Conservation (phyloP, 2,113 vertebrate species). For the Lagopus leucura region DNA sequence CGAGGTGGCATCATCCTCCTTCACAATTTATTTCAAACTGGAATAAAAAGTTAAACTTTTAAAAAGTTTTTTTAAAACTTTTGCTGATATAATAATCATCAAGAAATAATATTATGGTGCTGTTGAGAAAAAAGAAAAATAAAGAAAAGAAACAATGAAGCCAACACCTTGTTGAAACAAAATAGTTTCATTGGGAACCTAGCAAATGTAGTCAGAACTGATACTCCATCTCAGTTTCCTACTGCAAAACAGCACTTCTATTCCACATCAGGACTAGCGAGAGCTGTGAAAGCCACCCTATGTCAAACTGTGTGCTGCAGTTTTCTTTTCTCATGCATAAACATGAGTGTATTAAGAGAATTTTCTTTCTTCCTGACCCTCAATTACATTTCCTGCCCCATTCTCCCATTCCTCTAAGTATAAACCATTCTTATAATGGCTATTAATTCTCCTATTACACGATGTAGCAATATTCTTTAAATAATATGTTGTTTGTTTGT, state of each 20-base stretch:
- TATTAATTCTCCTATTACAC: neutral
- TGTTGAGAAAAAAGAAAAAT: neutral
- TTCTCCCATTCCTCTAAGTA: neutral
- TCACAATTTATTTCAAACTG: neutral
- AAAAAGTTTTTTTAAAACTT: no score
- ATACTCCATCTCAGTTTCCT: neutral
- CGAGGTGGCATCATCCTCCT: no score
- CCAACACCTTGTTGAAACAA: neutral
- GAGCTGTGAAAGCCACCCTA: neutral
- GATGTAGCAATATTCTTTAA: neutral
- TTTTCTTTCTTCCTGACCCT: neutral
- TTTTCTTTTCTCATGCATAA: neutral
- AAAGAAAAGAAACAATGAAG: neutral
- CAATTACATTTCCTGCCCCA: neutral
- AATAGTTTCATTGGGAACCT: neutral
- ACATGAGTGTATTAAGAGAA: neutral
- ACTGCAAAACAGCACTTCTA: neutral
- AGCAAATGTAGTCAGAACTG: neutral
- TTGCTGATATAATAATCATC: neutral
- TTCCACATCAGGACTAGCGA: neutral
- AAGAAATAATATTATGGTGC: neutral
- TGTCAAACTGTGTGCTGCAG: fast-evolving
- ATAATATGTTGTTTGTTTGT: neutral
- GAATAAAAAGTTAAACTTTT: neutral
- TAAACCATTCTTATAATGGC: neutral